Evolutionary conservation across 2,113 vertebrate species (phyloP).

Genomic region (Aspidoscelis tigris): DNA sequence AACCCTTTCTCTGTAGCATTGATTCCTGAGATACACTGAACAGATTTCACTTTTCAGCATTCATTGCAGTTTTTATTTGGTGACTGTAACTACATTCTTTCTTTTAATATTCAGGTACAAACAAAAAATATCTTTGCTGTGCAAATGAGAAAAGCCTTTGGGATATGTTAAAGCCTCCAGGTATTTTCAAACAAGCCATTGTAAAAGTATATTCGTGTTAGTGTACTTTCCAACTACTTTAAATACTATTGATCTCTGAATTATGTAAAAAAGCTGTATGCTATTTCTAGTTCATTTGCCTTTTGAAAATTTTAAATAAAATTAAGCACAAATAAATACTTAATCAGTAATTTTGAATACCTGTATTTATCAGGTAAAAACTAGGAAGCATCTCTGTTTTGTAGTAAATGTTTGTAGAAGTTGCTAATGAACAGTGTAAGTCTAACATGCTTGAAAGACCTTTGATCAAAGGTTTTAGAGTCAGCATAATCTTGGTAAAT

Average conservation of each 20-base stretch:
- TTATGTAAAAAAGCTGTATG: slow-evolving; percentile 69
- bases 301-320: slow-evolving; percentile 58
- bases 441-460: neutral
- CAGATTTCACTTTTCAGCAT: slow-evolving; percentile 64
- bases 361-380: slow-evolving; percentile 39
- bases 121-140: slow-evolving; percentile 78
- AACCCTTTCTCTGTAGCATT: slow-evolving; percentile 45
- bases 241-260: slow-evolving; percentile 78
- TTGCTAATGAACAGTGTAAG: neutral
- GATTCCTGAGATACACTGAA: slow-evolving; percentile 54
- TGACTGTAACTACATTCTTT: slow-evolving; percentile 58
- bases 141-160: slow-evolving; percentile 78
- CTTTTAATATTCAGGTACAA: slow-evolving; percentile 76
- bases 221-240: slow-evolving; percentile 71
- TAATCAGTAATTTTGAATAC: slow-evolving; percentile 42
- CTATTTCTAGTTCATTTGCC: slow-evolving; percentile 66
- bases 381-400: slow-evolving; percentile 10
- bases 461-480: neutral
- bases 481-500: neutral
- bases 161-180: slow-evolving; percentile 74
- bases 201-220: slow-evolving; percentile 66
- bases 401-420: slow-evolving; percentile 15
- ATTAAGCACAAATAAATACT: slow-evolving; percentile 38
- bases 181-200: slow-evolving; percentile 74
- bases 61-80: slow-evolving; percentile 67